These are phyloP conservation scores for Otus scops DNA, from an alignment of 2,797 vertebrate genomes.

Conservation along the genomic window DNA sequence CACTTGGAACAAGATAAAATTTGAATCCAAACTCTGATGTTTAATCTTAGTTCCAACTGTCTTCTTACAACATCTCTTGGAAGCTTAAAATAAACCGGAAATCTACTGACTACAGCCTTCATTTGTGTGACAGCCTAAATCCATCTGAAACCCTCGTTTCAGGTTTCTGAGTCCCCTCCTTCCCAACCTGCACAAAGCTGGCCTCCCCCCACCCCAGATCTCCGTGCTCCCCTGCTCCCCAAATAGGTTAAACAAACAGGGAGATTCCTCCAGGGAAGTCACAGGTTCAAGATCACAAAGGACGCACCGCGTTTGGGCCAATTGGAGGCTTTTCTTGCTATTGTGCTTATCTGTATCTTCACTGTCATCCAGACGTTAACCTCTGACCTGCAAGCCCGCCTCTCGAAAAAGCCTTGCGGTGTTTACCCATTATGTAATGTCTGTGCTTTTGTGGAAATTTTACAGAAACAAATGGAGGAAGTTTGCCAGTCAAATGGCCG, in stretches of 20 bases:
- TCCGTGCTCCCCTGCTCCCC: background rate
- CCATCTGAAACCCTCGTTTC: background rate
- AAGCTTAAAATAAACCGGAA: background rate
- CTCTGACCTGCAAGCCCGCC: constrained; percentile 50
- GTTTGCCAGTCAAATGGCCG: constrained; percentile 72
- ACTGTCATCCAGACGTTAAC: constrained; percentile 70
- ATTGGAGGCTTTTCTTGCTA: constrained; percentile 12
- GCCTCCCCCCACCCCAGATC: background rate
- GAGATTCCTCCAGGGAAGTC: constrained; percentile 51
- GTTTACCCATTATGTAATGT: constrained; percentile 79
- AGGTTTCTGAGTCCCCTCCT: background rate
- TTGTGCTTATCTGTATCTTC: constrained; percentile 68
- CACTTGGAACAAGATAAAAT: background rate
- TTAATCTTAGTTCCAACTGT: background rate
- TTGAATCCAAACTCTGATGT: background rate
- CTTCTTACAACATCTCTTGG: background rate
- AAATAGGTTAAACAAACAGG: constrained; percentile 47
- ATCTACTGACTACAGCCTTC: background rate
- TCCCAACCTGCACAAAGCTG: constrained; percentile 8
- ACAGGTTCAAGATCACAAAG: constrained; percentile 61
- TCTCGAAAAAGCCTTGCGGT: constrained; percentile 42
- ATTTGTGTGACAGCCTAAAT: background rate
- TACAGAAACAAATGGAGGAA: constrained; percentile 81
- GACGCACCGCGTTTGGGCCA: background rate
- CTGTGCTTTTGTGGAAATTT: constrained; percentile 76